Base-by-base conservation (phyloP, 2,888 invertebrate genomes). In the Mongoloraphidia duomilia region DNA sequence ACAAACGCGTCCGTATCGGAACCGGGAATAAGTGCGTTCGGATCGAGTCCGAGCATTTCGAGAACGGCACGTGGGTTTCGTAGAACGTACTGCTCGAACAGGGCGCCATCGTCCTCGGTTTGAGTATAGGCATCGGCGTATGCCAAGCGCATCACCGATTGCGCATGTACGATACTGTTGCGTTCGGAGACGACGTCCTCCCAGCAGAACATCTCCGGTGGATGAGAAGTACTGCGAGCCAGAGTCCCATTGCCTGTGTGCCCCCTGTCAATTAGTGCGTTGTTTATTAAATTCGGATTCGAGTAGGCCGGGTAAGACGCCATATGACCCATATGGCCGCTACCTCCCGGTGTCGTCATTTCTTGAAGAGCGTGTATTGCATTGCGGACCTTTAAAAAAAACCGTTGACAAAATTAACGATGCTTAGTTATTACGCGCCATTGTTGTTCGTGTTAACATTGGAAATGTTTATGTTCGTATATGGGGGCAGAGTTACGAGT, bases 321-420 rank as follows among this genome's bases (percentile, higher is more conserved):
- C 52, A 59, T 58, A 40, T 70, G 59, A 47, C 65, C 66, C 53
- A 60, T 53, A 50, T 59, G 57, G 34, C 63, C 59, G 39, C 66
- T 67, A 34, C 63, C 59, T 39, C 66, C 67, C 1, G 80, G 80
- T 6, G 80, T 81, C 8, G 85, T 78, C 76, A 88, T 80, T 65
- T 85, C 86, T 65, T 88, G 88, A 17, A 89, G 69, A 0, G 87
- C 87, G 60, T 88, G 86, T 53, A 89, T 86, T 9, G 88, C 88
- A 63, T 83, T 80, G 40, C 87, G 76, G 45, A 88, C 86, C 82
- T 88, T 58, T 34, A 55, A 53, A 47, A 14, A 13, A 17, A 49
- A 37, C 41, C 42, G 47, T 35, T 38, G 12, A 39, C 12, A 17
- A 38, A 13, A 41, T 11, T n/a, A n/a, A n/a, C n/a, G n/a, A n/a